Percentiles rank a stretch among this genome's conserved stretches.
Conservation (phyloP, 2,888 invertebrate species). For the Tetragonula carbonaria region DNA sequence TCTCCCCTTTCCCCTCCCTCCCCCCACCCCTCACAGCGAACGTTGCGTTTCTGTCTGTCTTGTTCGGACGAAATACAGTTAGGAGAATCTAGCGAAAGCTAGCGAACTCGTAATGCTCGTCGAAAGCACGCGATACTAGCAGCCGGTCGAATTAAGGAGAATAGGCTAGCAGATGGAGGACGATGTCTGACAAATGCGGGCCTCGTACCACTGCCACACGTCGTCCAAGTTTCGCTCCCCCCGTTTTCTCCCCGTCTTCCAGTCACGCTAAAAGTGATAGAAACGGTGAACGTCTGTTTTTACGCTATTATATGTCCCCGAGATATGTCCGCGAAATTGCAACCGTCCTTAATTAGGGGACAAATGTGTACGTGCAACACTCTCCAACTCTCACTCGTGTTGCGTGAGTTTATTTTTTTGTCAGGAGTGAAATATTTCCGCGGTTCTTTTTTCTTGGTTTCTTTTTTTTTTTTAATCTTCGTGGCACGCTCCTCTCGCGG, state of each 20-base stretch:
- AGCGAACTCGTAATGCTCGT: conserved; percentile 51
- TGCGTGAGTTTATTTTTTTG: conserved; percentile 3
- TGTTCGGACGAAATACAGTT: conserved; percentile 23
- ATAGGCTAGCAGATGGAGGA: conserved; percentile 22
- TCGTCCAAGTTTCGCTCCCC: conserved; percentile 1
- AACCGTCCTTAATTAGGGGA: conserved; percentile 37
- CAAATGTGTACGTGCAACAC: background rate
- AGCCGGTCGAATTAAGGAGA: conserved; percentile 49
- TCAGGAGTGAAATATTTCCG: background rate
- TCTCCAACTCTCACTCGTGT: background rate
- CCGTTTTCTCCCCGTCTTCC: no score
- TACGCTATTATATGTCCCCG: conserved; percentile 17
- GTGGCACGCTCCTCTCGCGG: background rate
- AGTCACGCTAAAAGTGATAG: conserved; percentile 41
- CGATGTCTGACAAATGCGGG: conserved; percentile 57
- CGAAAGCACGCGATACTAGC: conserved; percentile 41
- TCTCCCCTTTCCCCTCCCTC: background rate
- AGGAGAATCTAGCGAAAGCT: background rate
- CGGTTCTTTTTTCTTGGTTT: no score
- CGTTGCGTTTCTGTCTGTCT: conserved; percentile 17
- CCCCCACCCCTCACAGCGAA: no score
- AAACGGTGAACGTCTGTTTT: conserved; percentile 47
- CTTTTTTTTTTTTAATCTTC: background rate
- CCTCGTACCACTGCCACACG: conserved; percentile 43
- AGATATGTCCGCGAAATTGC: conserved; percentile 34